Percentiles rank a stretch among this genome's conserved stretches.
These are phyloP conservation scores for Aelia acuminata DNA, from an alignment of 2,888 invertebrate species.

Conservation along the genomic window DNA sequence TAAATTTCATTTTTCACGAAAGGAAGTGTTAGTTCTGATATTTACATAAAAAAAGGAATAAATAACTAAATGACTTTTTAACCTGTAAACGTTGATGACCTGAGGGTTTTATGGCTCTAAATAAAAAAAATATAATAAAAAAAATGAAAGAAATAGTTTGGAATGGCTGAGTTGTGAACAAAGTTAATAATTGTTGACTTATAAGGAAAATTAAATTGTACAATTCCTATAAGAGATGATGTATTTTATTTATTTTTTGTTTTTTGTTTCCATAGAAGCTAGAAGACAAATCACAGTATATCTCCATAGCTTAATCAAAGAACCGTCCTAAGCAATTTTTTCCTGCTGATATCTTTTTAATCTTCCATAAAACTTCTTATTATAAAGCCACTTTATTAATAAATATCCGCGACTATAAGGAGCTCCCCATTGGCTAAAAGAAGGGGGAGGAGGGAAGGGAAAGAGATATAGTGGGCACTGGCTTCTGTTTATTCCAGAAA, in stretches of 20 bases:
- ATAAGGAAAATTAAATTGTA: background rate
- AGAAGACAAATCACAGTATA: slow-evolving; percentile 3
- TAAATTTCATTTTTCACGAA: background rate
- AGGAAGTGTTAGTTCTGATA: background rate
- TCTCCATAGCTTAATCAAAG: background rate
- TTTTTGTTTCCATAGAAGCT: background rate
- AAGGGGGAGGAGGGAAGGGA: background rate
- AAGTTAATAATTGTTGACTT: background rate
- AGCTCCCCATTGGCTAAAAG: background rate
- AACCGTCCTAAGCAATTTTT: background rate
- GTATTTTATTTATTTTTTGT: too few relatives aligned
- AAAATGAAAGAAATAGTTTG: background rate
- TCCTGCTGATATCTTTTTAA: background rate
- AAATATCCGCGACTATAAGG: slow-evolving; percentile 21
- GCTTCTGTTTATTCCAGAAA: slow-evolving; percentile 53
- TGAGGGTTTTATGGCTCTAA: too few relatives aligned
- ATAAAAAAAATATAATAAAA: background rate
- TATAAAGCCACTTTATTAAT: slow-evolving; percentile 44
- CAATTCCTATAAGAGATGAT: background rate
- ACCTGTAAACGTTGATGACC: too few relatives aligned
- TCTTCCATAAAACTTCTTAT: slow-evolving; percentile 46
- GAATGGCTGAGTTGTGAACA: background rate
- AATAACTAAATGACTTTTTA: too few relatives aligned
- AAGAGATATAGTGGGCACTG: slow-evolving; percentile 40
- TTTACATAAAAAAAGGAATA: background rate